Base-by-base conservation (phyloP, 2,797 vertebrate genomes). In the Tenualosa ilisha region DNA sequence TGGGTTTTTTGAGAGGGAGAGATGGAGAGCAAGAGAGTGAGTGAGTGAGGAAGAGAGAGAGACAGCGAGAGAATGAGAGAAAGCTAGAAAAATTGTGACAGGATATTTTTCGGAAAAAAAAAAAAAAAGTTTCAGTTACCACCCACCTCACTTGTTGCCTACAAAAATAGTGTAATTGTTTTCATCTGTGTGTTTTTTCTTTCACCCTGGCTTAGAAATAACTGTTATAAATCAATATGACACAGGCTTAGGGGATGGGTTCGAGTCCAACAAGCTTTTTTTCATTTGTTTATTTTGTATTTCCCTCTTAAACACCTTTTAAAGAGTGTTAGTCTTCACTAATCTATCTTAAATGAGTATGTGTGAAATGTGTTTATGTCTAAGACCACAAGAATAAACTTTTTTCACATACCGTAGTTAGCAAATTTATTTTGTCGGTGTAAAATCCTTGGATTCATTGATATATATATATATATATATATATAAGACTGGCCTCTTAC, bases 121-220 rank as follows among this genome's bases (percentile, higher is more conserved):
- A 6, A 24, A 61, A 79, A 72, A 94, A 93, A 94, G 94, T 95
- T 95, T 95, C 94, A 90, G 94, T 95, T 96, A 94, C 96, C 96
- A 97, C 96, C 96, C 95, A 96, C 95, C 95, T 96, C 93, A 96
- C 95, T 96, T 94, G 93, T 96, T 96, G 95, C 94, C 95, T 96
- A 95, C 94, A 95, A 96, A 96, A 96, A 96, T 94, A 96, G 95
- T 93, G 94, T 96, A 96, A 96, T 96, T 96, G 95, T 96, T 97
- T 95, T 95, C 95, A 95, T 96, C 94, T 96, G 96, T 93, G 94
- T 95, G 93, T 95, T 93, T 95, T 94, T 93, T 89, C 81, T 89
- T 88, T 84, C 8, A 43, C 49, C 61, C 90, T 92, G 91, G 86
- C 90, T 89, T 92, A 91, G 93, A 95, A 96, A 94, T 94, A 93